Conservation (phyloP, 2,888 invertebrate species). For the Heliconius aoede region DNA sequence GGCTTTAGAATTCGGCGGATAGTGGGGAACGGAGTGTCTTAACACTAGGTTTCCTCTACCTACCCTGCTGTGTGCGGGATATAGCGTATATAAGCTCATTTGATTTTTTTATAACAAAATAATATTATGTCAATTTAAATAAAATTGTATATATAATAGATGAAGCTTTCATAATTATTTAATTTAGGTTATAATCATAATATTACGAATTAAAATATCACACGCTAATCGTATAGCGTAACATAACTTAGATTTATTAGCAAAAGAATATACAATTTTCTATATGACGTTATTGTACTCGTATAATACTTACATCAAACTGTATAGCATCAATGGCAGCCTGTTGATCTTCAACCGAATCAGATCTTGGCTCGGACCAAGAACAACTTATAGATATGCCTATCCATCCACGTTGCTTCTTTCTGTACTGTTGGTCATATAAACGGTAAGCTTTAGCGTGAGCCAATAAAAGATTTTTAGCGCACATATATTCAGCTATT, state of each 20-base stretch:
- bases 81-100: no score
- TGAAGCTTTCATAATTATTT: no score
- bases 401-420: slow-evolving; percentile 60
- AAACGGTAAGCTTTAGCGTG: slow-evolving; percentile 81
- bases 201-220: not conserved
- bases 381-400: slow-evolving; percentile 67
- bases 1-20: no score
- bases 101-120: no score
- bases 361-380: slow-evolving; percentile 81
- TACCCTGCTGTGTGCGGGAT: no score
- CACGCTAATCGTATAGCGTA: not conserved
- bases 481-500: slow-evolving; percentile 80
- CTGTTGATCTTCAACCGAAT: slow-evolving; percentile 71
- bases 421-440: slow-evolving; percentile 69
- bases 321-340: slow-evolving; percentile 80
- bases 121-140: not conserved
- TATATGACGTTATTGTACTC: not conserved
- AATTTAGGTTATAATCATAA: no score
- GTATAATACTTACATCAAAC: slow-evolving; percentile 79
- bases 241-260: no score
- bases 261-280: no score
- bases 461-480: slow-evolving; percentile 79
- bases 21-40: no score
- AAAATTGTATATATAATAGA: no score
- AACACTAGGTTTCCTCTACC: no score